phyloP scores from a whole-genome alignment of 1,140 invertebrate species.

The Lasioglossum albipes region DNA sequence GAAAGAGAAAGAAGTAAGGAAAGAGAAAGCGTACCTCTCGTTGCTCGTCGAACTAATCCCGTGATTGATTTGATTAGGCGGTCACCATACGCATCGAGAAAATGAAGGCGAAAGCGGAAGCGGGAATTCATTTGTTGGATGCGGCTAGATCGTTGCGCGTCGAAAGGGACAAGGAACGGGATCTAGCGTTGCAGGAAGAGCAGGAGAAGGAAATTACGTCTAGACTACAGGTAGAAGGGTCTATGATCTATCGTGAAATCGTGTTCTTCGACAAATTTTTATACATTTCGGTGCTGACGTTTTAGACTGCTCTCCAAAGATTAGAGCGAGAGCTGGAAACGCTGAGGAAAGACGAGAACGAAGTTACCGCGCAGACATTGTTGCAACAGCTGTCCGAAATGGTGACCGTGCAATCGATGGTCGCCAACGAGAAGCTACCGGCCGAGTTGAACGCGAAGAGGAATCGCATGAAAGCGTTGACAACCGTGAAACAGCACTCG shows the following conservation, averaged over 20 bases:
- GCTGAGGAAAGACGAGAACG: slow-evolving; percentile 78
- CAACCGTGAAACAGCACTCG: slow-evolving; percentile 84
- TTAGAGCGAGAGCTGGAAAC: slow-evolving; percentile 69
- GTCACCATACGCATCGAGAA: slow-evolving; percentile 81
- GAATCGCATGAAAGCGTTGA: slow-evolving; percentile 85
- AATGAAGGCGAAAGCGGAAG: slow-evolving; percentile 78
- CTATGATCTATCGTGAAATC: not conserved
- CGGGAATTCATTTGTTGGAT: slow-evolving; percentile 80
- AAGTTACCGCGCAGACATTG: slow-evolving; percentile 79
- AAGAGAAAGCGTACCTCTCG: not conserved
- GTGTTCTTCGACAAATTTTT: no score
- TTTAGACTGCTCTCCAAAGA: slow-evolving; percentile 70
- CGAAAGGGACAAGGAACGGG: slow-evolving; percentile 87
- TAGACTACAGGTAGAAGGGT: slow-evolving; percentile 64
- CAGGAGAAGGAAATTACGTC: slow-evolving; percentile 70
- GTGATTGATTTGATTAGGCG: slow-evolving; percentile 31
- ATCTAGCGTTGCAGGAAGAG: slow-evolving; percentile 80
- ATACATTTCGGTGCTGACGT: not conserved
- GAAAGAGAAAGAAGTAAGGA: slow-evolving; percentile 87
- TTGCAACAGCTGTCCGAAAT: slow-evolving; percentile 89
- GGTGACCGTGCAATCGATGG: slow-evolving; percentile 83
- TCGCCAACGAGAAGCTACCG: slow-evolving; percentile 89
- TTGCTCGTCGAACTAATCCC: not conserved
- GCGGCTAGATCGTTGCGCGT: slow-evolving; percentile 85
- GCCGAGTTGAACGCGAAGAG: slow-evolving; percentile 84